Evolutionary conservation across 1,140 invertebrate genomes (phyloP), one percentile per base, ranked within the genome.

Genomic region (Heliconius melpomene): DNA sequence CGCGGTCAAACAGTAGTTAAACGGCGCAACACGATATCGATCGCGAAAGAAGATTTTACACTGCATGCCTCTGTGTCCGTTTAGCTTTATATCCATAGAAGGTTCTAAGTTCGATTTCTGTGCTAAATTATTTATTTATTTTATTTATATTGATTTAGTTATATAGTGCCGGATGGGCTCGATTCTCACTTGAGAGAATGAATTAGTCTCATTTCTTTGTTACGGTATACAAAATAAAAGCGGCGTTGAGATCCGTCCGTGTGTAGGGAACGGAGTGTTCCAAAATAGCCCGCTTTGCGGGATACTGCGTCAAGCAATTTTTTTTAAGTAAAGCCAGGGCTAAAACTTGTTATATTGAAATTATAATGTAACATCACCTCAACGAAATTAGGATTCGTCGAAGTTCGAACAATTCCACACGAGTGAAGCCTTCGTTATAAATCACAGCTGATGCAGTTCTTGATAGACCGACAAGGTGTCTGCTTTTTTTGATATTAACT

Each of bases 1-100:
- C 87, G 84, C 77, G 83, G 82, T 79, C 77, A 87, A 84, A 90
- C 91, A 88, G 91, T 92, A 91, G 91, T 92, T 85, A 84, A 86
- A 87, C 81, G 82, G 78, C 79, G 89, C 76, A 92, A 92, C 87
- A 82, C 80, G 88, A 92, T 90, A 92, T 84, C 80, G 86, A 86
- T 86, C 54, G 84, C 83, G 54, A 66, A 66, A 36, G 85, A 79
- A 83, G 90, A 89, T 85, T 89, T 54, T 74, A 86, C 87, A 91
- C 83, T 86, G 82, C 60, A 26, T 23, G 13, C 26, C 8, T 66
- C 9, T 66, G 60, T 66, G 11, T 29, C 16, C 23, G 60, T 60
- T 60, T 60, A 60, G 57, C 57, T 23, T 60, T 60, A 60, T 60
- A 11, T 26, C n/a, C 3, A 9, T 60, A 60, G 8, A n/a, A 60